Conservation (phyloP, 30 jellyfish, hydroid and myxozoan species). For the Cassiopea andromeda region DNA sequence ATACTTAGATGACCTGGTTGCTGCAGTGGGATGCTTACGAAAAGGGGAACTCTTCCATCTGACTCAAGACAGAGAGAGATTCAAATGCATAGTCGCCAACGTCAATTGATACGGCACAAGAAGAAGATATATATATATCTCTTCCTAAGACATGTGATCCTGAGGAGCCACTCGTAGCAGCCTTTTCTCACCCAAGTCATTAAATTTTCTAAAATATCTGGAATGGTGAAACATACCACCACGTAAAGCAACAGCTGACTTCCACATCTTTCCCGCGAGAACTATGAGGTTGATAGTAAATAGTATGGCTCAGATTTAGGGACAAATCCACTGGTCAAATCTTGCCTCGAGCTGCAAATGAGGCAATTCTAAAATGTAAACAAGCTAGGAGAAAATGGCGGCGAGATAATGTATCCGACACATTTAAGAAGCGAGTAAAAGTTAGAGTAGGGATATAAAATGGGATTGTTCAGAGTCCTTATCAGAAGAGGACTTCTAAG, state of each 20-base stretch:
- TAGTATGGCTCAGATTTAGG: not conserved
- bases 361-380: not conserved
- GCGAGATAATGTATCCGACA: not conserved
- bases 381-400: not conserved
- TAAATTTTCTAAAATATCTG: too few relatives aligned
- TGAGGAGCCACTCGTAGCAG: too few relatives aligned
- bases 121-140: too few relatives aligned
- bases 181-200: too few relatives aligned
- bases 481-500: not conserved
- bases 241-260: not conserved
- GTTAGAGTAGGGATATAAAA: not conserved
- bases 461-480: not conserved
- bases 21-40: too few relatives aligned
- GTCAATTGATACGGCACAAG: too few relatives aligned
- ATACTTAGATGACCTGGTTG: too few relatives aligned
- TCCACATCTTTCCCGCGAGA: not conserved
- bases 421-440: too few relatives aligned
- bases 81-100: too few relatives aligned
- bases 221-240: not conserved
- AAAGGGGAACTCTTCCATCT: too few relatives aligned
- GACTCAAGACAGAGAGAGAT: too few relatives aligned
- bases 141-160: too few relatives aligned
- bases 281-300: not conserved
- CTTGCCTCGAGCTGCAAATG: not conserved
- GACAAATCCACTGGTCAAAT: not conserved